Evolutionary conservation across 2,113 vertebrate genomes (phyloP).

Genomic region (Herpailurus yagouaroundi): DNA sequence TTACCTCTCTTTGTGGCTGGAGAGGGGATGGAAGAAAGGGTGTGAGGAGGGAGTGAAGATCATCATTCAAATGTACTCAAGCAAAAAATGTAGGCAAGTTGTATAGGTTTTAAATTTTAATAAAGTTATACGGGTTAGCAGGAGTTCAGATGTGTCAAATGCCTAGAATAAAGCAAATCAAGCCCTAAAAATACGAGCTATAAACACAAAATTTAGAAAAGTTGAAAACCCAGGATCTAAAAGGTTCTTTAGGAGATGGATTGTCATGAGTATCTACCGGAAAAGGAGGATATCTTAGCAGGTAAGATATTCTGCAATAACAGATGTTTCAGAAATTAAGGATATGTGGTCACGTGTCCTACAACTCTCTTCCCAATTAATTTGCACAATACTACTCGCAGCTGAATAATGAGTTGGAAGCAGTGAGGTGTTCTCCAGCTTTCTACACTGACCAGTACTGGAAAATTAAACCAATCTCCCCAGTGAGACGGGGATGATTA

Average conservation of each 20-base stretch:
- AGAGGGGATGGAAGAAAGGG: not conserved
- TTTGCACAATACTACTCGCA: not conserved
- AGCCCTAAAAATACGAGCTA: not conserved
- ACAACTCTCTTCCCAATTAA: conserved; percentile 30
- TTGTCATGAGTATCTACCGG: not conserved
- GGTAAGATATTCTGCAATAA: not conserved
- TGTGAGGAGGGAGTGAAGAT: not conserved
- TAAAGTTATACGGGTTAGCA: not conserved
- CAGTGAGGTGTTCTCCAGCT: not conserved
- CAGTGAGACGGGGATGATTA: not conserved
- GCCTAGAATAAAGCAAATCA: conserved; percentile 35
- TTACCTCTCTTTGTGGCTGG: not conserved
- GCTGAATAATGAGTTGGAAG: not conserved
- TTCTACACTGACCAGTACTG: not conserved
- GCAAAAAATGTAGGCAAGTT: not conserved
- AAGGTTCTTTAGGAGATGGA: not conserved
- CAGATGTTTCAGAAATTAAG: not conserved
- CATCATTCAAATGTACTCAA: not conserved
- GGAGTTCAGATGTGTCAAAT: not conserved
- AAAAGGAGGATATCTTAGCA: not conserved
- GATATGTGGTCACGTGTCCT: not conserved
- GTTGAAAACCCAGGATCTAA: not conserved
- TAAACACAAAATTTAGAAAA: conserved; percentile 34
- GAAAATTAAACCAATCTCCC: not conserved
- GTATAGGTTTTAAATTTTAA: conserved; percentile 41